phyloP scores from a whole-genome alignment of 2,888 invertebrate species.

The Metopia argyrocephala region DNA sequence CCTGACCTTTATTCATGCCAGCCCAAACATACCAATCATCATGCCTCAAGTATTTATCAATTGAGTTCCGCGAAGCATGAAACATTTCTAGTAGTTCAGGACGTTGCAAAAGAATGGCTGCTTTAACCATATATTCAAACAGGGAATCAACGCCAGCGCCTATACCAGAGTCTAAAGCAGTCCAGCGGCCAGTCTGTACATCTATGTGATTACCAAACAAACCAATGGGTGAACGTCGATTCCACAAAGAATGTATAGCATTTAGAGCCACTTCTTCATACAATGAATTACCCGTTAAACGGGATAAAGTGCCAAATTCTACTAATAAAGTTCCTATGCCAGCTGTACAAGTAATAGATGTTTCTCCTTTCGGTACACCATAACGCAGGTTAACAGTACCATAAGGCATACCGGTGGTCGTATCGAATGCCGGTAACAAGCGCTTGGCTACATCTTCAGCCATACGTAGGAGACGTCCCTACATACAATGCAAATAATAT shows the following conservation, averaged over 20 bases:
- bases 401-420: conserved; percentile 97
- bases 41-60: conserved; percentile 91
- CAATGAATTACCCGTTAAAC: conserved; percentile 94
- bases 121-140: conserved; percentile 99
- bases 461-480: conserved; percentile 93
- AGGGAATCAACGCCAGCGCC: conserved; percentile 98
- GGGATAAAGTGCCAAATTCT: conserved; percentile 96
- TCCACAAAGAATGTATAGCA: conserved; percentile 93
- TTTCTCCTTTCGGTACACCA: conserved; percentile 96
- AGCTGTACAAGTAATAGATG: conserved; percentile 97
- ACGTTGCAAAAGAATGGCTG: conserved; percentile 91
- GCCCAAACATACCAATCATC: conserved; percentile 99
- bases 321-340: conserved; percentile 98
- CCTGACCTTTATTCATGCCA: conserved; percentile 96
- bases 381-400: conserved; percentile 95
- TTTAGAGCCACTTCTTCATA: conserved; percentile 97
- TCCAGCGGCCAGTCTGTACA: conserved; percentile 96
- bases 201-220: conserved; percentile 98
- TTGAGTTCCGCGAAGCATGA: conserved; percentile 85
- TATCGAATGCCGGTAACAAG: conserved; percentile 93
- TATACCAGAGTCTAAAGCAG: conserved; percentile 98
- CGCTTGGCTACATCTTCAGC: conserved; percentile 97
- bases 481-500: not conserved
- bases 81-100: conserved; percentile 96
- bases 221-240: conserved; percentile 90